Evolutionary conservation across 2,113 vertebrate genomes (phyloP), one percentile per base, ranked within the genome.

Genomic region (Cebus imitator): DNA sequence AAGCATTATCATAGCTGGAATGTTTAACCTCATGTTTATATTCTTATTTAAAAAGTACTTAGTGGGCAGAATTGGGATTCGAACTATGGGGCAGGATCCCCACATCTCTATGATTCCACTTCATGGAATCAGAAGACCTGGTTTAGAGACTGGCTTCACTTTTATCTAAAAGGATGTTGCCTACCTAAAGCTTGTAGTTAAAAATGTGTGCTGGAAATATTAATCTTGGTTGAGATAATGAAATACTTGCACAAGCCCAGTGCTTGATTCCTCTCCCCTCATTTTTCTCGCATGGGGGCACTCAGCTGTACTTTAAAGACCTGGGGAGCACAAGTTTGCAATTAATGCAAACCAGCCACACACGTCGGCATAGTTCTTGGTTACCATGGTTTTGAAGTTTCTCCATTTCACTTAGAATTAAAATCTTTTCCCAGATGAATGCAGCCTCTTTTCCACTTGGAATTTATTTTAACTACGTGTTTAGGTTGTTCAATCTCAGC

Each of bases 361-460:
- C 10, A 16, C 18, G 6, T 27, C 0, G 3, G 43, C 40, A 68
- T 3, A 17, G 13, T 23, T 43, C 58, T 66, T 23, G 2, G 86
- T 52, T 91, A 58, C 52, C 64, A 81, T 12, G 45, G 73, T 72
- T 88, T 95, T 95, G 45, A 96, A 58, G 25, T 88, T 66, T 85
- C 52, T 70, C 91, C 20, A 75, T 40, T 88, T 96, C 87, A 64
- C 48, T 95, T 79, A 85, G 30, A 95, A 73, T 87, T 83, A 79
- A 11, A 30, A 52, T 91, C 58, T 91, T 95, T 83, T 61, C 27
- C 40, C 73, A 68, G 13, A 78, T 58, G 70, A 68, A 80, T 35
- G 91, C 88, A 75, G 27, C 73, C 32, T 94, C 48, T 85, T 79
- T 86, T 20, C 86, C 73, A 35, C 30, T 58, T 52, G 73, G 21